A percentile compares a stretch with the other conserved stretches of the same genome.
Evolutionary conservation across 2,888 invertebrate genomes (phyloP).

Genomic region (Cheiracanthium punctorium): DNA sequence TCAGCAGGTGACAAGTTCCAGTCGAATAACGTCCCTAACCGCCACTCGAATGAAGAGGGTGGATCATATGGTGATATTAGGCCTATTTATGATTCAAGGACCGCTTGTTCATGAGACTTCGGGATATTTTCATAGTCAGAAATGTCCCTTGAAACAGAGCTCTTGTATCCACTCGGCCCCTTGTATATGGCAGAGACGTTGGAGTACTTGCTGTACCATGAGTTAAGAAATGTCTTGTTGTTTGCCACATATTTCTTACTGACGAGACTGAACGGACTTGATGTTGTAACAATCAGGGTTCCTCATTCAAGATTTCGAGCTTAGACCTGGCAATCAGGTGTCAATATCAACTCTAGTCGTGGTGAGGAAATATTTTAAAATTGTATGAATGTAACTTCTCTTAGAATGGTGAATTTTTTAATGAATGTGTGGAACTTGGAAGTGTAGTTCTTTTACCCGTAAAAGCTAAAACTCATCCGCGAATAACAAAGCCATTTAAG

Average conservation of each 20-base stretch:
- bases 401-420: not conserved
- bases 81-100: slow-evolving; percentile 69
- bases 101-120: slow-evolving; percentile 63
- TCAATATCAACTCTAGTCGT: slow-evolving; percentile 17
- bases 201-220: not conserved
- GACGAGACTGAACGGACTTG: not conserved
- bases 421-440: not conserved
- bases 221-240: slow-evolving; percentile 10
- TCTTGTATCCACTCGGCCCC: not conserved
- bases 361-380: slow-evolving; percentile 5
- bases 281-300: slow-evolving; percentile 10
- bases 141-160: slow-evolving; percentile 1
- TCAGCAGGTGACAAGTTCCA: slow-evolving; percentile 44
- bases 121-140: slow-evolving; percentile 30
- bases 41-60: slow-evolving; percentile 50
- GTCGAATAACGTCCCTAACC: slow-evolving; percentile 54
- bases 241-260: not conserved
- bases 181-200: not conserved
- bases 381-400: not conserved
- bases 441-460: not conserved
- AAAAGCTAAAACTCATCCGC: too few relatives aligned
- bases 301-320: slow-evolving; percentile 17
- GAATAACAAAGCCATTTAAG: too few relatives aligned
- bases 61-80: slow-evolving; percentile 70
- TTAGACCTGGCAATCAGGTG: slow-evolving; percentile 1